Base-by-base conservation (phyloP, 2,888 invertebrate genomes). In the Theretra japonica region DNA sequence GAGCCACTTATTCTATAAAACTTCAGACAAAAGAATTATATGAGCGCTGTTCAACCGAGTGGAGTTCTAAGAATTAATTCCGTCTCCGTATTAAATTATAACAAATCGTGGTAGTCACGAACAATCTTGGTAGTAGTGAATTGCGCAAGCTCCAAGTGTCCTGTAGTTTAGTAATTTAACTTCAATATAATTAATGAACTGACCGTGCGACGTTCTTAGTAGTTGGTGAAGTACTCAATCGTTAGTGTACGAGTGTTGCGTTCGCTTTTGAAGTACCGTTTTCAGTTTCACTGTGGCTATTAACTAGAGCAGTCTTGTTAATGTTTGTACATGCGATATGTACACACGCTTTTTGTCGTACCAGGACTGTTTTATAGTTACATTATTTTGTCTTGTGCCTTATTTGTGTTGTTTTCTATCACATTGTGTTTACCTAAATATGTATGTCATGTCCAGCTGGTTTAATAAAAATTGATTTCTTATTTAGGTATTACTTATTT, bases 181-280 rank as follows among this genome's bases (percentile, higher is more conserved):
- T 84, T 84, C 75, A 79, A 79, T 80, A 83, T 88, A 86, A 88
- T 88, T 88, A 88, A 88, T 88, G 84, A 84, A 86, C 76, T 81
- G 82, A 82, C 84, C 84, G 84, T 82, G 83, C 76, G 78, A 79
- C 79, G 41, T 81, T 80, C 79, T 76, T 71, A 73, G 81, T 79
- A 81, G 83, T 86, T 84, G 82, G 78, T 82, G 79, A 81, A 82
- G 79, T 77, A 74, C 79, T 80, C 73, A 77, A 79, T 84, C 81
- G 83, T 83, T 83, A 80, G 72, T 76, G 77, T 79, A 79, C 76
- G 76, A 81, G 75, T 79, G 74, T 76, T 78, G 71, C 62, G 68
- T 33, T 69, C 69, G 65, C 68, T 60, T 73, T 75, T 76, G 74
- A 21, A 56, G 21, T 28, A 60, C 71, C 11, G 53, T 23, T 65